Evolutionary conservation across 2,888 invertebrate species (phyloP), one percentile per base, ranked within the genome.

Genomic region (Meghimatium bilineatum): DNA sequence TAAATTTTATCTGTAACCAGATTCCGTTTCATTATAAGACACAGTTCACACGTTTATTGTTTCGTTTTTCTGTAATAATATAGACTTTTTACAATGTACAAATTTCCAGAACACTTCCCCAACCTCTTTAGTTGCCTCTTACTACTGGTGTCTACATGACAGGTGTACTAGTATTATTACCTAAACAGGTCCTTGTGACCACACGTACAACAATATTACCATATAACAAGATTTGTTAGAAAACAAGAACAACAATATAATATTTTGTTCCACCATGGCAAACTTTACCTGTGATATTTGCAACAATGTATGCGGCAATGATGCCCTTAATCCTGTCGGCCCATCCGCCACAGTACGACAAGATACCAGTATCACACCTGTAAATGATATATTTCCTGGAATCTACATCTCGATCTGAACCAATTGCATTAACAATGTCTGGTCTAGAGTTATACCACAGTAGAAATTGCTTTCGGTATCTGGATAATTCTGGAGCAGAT

Each of bases 321-420:
- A 78, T 78, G 6, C 66, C 66, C 38, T 66, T 66, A 44, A 78
- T 36, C 26, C 78, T 23, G n/a, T 78, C 78, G 1, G 78, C 66
- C 66, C 34, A 66, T 1, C 78, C 78, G 3, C 78, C 78, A 66
- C 78, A 78, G 63, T 23, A 23, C 6, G 56, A 56, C 56, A 56
- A 14, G 14, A 14, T 56, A 20, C 17, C 56, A 17, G 56, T 14
- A 56, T 56, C 56, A 17, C 56, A 56, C 56, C 56, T 56, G 56
- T 56, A 56, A 56, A 56, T 56, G 56, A 56, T 8, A 23, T 56
- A 56, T 23, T 56, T 56, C 14, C 56, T 56, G 8, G 23, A 17
- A 56, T 20, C 56, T 8, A 3, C 2, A 23, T 20, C 23, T 23
- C 14, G 17, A 56, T 56, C 56, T 3, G 23, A 3, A 56, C 20